phyloP scores from a whole-genome alignment of 2,888 invertebrate genomes.

The Odontocerum albicorne region DNA sequence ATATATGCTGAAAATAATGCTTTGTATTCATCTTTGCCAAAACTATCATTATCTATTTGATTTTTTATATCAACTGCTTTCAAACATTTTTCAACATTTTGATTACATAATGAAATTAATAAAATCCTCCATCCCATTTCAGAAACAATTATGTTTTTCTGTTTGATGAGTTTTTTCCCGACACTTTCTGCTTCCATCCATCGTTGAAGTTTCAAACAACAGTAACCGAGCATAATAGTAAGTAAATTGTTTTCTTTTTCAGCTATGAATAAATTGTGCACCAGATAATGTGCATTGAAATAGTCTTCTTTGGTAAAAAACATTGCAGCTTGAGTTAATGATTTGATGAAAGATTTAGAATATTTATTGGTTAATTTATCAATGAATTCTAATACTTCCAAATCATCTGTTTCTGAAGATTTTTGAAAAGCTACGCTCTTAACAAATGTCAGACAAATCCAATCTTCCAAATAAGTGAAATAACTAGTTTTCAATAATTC shows the following conservation, averaged over 20 bases:
- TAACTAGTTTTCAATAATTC: constrained; percentile 1
- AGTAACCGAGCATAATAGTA: constrained; percentile 45
- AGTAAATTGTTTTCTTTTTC: constrained; percentile 7
- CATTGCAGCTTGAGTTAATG: constrained; percentile 9
- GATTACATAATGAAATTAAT: constrained; percentile 43
- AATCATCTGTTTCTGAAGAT: constrained; percentile 38
- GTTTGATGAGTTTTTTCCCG: constrained; percentile 45
- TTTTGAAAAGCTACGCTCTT: constrained; percentile 5
- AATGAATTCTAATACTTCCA: constrained; percentile 6
- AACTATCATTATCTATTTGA: constrained; percentile 42
- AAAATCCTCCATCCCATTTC: constrained; percentile 40
- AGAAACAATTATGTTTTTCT: constrained; percentile 36
- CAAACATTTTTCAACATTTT: constrained; percentile 55
- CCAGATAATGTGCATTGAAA: constrained; percentile 40
- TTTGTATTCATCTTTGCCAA: constrained; percentile 43
- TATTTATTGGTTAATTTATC: constrained; percentile 42
- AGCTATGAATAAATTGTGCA: background rate
- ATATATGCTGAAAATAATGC: constrained; percentile 42
- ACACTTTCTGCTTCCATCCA: constrained; percentile 51
- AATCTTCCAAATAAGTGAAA: constrained; percentile 10
- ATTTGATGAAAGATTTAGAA: constrained; percentile 34
- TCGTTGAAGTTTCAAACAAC: constrained; percentile 48
- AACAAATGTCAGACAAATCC: constrained; percentile 9
- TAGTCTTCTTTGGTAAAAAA: constrained; percentile 48
- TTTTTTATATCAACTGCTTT: constrained; percentile 50